Conservation (phyloP, 2,113 vertebrate genomes). For the Bubo blakistoni region DNA sequence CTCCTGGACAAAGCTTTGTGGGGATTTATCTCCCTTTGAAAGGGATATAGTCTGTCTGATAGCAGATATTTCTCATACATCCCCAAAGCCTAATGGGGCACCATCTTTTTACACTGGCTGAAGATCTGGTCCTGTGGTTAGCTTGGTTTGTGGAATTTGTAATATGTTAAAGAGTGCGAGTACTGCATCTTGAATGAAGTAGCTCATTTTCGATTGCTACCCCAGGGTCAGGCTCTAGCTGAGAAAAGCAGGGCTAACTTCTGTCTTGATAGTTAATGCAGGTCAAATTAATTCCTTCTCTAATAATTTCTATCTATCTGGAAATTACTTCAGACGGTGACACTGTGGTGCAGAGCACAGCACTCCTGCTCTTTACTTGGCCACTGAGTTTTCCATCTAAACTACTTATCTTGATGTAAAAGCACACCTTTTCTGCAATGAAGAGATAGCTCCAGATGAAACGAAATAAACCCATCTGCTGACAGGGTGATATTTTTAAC, state of each 20-base stretch:
- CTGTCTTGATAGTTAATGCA: background rate
- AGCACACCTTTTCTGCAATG: background rate
- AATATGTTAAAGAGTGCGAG: accelerated
- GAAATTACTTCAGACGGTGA: background rate
- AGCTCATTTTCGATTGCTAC: background rate
- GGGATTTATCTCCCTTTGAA: background rate
- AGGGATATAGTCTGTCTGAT: background rate
- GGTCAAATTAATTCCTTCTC: background rate
- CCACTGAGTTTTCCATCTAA: background rate
- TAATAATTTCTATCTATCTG: background rate
- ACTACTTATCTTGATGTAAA: background rate
- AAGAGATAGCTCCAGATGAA: background rate
- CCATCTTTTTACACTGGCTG: background rate
- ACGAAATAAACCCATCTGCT: background rate
- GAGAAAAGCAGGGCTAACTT: background rate
- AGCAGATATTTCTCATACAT: accelerated
- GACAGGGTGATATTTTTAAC: slow-evolving; percentile 29
- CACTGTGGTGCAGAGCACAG: background rate
- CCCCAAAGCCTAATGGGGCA: background rate
- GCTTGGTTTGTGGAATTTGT: background rate
- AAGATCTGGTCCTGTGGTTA: background rate
- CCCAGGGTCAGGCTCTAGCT: background rate
- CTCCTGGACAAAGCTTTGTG: background rate
- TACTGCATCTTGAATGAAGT: background rate
- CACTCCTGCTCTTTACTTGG: accelerated